Evolutionary conservation across 2,888 invertebrate species (phyloP), one percentile per base, ranked within the genome.

Genomic region (Tortricodes alternella): DNA sequence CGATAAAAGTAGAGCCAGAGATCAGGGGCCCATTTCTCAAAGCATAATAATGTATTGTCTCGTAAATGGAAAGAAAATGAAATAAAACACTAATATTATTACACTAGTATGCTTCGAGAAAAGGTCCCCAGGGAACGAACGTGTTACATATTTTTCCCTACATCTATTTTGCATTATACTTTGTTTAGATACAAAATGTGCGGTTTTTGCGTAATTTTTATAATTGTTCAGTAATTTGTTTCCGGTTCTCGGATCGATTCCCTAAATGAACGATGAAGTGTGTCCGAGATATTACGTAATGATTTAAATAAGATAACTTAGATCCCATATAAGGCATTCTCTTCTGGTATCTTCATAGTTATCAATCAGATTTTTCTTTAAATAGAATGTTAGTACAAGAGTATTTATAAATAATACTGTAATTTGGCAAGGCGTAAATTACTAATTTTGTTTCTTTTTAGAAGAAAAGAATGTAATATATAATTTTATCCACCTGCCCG

Each of bases 381-480:
- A 49, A 9, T 53, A 59, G 41, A 16, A 49, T 52, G 21, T 46
- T 57, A 58, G 62, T 58, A 62, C 60, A 60, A 59, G 52, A 51
- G 43, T 57, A 52, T 43, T 52, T 57, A 41, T 53, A 46, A 46
- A 39, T 53, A 50, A 44, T 43, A 21, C 16, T 46, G 46, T 62
- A 39, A 49, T 39, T 55, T 38, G 35, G 48, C 43, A 34, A 35
- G 41, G 43, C 41, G 19, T 48, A 35, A 41, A 48, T 49, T 48
- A 48, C 29, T 53, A 39, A 39, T 53, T 39, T 18, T 24, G 16
- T 46, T 32, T 46, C 46, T 32, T 37, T 43, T 11, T 43, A 11
- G 16, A 41, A 32, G 32, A 48, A 39, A 39, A 24, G 19, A 11
- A 41, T 51, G 35, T 41, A 49, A 52, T 53, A 23, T 41, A 57